A percentile compares a stretch with the other conserved stretches of the same genome.
phyloP scores from a whole-genome alignment of 23 tunicate species.

The Styela clava region DNA sequence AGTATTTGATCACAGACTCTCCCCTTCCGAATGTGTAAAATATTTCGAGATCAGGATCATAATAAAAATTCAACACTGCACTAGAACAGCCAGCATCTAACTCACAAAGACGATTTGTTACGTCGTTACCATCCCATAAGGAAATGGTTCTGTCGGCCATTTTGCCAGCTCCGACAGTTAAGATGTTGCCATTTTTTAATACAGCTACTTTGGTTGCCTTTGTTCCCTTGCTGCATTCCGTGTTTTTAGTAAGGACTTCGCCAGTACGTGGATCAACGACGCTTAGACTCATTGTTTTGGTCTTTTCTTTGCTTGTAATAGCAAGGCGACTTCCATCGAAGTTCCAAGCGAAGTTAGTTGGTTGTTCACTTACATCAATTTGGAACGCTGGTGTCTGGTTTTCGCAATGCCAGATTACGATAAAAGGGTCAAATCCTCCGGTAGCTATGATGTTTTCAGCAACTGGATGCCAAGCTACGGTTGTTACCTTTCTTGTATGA shows the following conservation, averaged over 20 bases:
- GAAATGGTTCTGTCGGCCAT: neutral
- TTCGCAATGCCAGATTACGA: conserved; percentile 48
- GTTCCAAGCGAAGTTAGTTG: conserved; percentile 70
- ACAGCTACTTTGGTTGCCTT: conserved; percentile 7
- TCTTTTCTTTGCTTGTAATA: conserved; percentile 31
- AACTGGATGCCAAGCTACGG: conserved; percentile 82
- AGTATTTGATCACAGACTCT: conserved; percentile 8
- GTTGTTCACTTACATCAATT: conserved; percentile 14
- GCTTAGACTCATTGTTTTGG: neutral
- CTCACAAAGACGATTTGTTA: neutral
- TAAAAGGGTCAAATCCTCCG: conserved; percentile 49
- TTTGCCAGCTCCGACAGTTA: neutral
- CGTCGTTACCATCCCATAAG: neutral
- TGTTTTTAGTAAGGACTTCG: conserved; percentile 1
- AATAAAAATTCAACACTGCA: conserved; percentile 3
- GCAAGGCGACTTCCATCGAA: conserved; percentile 64
- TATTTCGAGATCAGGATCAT: neutral
- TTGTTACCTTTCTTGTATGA: conserved; percentile 65
- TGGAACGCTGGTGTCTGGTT: neutral
- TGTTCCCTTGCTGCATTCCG: neutral
- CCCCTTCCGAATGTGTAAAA: conserved; percentile 4
- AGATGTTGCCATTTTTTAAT: neutral
- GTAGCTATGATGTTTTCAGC: conserved; percentile 72
- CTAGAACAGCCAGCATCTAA: neutral
- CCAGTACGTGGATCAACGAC: conserved; percentile 11